These are phyloP conservation scores for Eurois occulta DNA, from an alignment of 2,888 invertebrate genomes.

Conservation along the genomic window DNA sequence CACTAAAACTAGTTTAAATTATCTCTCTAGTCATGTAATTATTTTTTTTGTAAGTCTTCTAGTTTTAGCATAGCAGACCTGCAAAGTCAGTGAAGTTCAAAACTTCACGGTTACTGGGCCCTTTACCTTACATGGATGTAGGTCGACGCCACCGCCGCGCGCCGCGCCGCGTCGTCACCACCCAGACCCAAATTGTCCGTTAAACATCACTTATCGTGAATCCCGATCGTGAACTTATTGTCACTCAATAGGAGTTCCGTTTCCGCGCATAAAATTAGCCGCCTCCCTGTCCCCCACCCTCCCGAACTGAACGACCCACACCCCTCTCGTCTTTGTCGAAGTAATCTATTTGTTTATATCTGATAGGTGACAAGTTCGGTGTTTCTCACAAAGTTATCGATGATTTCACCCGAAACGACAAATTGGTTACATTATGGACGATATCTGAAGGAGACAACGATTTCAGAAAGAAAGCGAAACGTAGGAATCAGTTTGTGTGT, in stretches of 20 bases:
- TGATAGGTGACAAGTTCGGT: slow-evolving; percentile 35
- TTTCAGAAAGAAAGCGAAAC: slow-evolving; percentile 18
- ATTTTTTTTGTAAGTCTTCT: too few species aligned
- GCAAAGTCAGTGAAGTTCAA: too few species aligned
- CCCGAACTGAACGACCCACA: neutral
- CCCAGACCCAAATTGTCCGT: slow-evolving; percentile 25
- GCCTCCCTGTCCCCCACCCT: neutral
- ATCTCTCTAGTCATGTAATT: too few species aligned
- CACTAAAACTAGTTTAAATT: too few species aligned
- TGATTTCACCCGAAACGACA: slow-evolving; percentile 2
- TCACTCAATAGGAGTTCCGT: slow-evolving; percentile 51
- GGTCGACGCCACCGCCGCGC: neutral
- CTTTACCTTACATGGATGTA: too few species aligned
- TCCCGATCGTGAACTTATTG: slow-evolving; percentile 56
- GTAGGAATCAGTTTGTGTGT: slow-evolving; percentile 21
- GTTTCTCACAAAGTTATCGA: slow-evolving; percentile 25
- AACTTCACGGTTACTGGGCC: too few species aligned
- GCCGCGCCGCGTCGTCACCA: neutral
- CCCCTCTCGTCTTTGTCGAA: neutral
- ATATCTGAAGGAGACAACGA: slow-evolving; percentile 9
- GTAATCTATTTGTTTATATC: slow-evolving; percentile 33
- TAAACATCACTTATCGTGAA: slow-evolving; percentile 49
- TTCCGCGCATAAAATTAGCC: slow-evolving; percentile 60
- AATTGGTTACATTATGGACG: slow-evolving; percentile 29
- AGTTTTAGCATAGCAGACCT: too few species aligned